Conservation (phyloP, 2,113 vertebrate genomes). For the Pontoporia blainvillei region DNA sequence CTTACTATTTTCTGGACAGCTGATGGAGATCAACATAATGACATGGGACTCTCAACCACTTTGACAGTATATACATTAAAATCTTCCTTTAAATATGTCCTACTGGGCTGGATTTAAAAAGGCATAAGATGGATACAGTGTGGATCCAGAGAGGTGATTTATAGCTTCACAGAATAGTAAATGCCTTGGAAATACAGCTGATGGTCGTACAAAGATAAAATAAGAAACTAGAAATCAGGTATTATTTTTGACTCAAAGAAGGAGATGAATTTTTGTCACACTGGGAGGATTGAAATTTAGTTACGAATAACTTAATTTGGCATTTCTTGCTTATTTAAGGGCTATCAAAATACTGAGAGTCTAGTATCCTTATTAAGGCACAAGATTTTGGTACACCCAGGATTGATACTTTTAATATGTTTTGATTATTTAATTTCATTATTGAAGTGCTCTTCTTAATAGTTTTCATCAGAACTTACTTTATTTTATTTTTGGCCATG, state of each 20-base stretch:
- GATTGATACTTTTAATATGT: neutral
- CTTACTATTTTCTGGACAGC: neutral
- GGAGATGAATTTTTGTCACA: neutral
- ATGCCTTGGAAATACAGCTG: neutral
- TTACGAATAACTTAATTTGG: neutral
- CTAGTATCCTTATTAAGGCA: neutral
- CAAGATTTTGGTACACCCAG: neutral
- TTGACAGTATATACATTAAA: neutral
- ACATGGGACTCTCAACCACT: neutral
- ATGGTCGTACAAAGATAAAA: neutral
- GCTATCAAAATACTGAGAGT: neutral
- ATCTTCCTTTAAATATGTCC: neutral
- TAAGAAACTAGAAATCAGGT: neutral
- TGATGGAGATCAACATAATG: neutral
- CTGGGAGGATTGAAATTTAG: neutral
- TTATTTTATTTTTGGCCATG: too few relatives aligned
- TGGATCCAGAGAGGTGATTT: neutral
- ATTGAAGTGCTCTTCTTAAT: neutral
- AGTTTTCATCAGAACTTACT: neutral
- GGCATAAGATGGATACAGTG: neutral
- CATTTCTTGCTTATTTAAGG: neutral
- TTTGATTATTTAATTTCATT: neutral
- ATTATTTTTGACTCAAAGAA: neutral
- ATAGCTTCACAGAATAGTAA: neutral
- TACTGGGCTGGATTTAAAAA: neutral